Percentiles rank a stretch among this genome's conserved stretches.
phyloP scores from a whole-genome alignment of 2,797 vertebrate species.

The Acanthurus lineatus region DNA sequence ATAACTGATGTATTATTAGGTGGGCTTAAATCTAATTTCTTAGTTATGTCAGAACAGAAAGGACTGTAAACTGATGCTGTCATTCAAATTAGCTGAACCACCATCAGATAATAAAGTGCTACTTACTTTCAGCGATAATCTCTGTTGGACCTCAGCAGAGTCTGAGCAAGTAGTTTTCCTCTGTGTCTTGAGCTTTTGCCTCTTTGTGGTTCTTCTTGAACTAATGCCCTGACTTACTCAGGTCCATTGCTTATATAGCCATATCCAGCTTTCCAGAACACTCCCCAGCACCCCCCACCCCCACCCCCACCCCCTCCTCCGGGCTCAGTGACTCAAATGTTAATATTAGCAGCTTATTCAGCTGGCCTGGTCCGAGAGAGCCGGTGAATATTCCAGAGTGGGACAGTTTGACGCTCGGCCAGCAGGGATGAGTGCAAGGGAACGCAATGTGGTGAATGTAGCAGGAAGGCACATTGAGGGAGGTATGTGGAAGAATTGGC shows the following conservation, averaged over 20 bases:
- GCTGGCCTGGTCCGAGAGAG: constrained; percentile 42
- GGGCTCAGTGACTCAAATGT: constrained; percentile 63
- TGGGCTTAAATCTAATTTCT: neutral
- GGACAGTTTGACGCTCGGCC: constrained; percentile 40
- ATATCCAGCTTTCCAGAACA: constrained; percentile 71
- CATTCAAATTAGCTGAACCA: neutral
- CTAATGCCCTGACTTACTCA: constrained; percentile 42
- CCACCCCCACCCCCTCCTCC: constrained; percentile 8
- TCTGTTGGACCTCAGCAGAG: constrained; percentile 40
- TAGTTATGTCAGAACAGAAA: neutral
- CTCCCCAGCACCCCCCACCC: constrained; percentile 27
- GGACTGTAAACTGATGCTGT: neutral
- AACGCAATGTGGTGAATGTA: constrained; percentile 60
- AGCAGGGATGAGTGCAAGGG: constrained; percentile 35
- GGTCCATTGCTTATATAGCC: constrained; percentile 65
- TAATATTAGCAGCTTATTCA: constrained; percentile 76
- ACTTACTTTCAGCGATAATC: constrained; percentile 62
- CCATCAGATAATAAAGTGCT: neutral
- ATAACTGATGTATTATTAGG: neutral
- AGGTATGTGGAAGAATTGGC: constrained; percentile 23
- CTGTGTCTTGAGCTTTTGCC: constrained; percentile 26
- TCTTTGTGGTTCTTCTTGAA: constrained; percentile 48
- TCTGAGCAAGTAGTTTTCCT: constrained; percentile 23
- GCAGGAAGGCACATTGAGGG: constrained; percentile 25
- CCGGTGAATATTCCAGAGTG: constrained; percentile 73